Conservation (phyloP, 2,797 vertebrate species). For the Echeneis naucrates region DNA sequence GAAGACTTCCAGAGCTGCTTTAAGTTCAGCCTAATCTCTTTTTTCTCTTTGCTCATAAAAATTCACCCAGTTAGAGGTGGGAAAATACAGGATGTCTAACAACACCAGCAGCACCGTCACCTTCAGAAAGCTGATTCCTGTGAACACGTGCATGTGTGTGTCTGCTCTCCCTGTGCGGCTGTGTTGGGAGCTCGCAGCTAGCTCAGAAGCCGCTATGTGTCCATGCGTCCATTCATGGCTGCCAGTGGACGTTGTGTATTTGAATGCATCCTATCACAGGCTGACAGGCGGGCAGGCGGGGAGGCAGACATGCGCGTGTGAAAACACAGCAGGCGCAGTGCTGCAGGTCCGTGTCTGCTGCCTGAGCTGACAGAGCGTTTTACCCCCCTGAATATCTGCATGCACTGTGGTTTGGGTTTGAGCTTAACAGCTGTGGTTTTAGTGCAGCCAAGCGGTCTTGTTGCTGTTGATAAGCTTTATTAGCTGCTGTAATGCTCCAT, state of each 20-base stretch:
- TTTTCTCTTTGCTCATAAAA: background rate
- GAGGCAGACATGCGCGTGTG: conserved; percentile 14
- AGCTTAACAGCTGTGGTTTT: conserved; percentile 32
- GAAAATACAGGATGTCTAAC: conserved; percentile 8
- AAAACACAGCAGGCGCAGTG: conserved; percentile 26
- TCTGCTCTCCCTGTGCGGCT: conserved; percentile 4
- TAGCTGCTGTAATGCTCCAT: conserved; percentile 11
- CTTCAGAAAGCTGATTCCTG: background rate
- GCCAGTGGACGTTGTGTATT: conserved; percentile 42
- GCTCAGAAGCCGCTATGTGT: conserved; percentile 15
- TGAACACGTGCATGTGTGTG: background rate
- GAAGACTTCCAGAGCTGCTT: background rate
- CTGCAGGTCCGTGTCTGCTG: conserved; percentile 36
- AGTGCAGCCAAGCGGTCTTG: conserved; percentile 15
- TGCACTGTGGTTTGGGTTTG: conserved; percentile 14
- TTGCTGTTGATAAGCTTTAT: conserved; percentile 40
- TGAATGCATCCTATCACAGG: conserved; percentile 42
- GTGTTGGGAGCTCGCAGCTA: conserved; percentile 18
- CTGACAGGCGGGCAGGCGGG: conserved; percentile 15
- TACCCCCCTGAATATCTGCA: conserved; percentile 24
- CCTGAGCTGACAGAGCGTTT: conserved; percentile 24
- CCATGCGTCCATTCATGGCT: conserved; percentile 17
- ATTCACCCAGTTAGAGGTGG: background rate
- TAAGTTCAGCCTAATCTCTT: background rate
- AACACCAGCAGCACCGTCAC: background rate